Percentiles rank a stretch among this genome's conserved stretches.
Evolutionary conservation across 2,113 vertebrate species (phyloP).

Genomic region (Tragelaphus imberbis): DNA sequence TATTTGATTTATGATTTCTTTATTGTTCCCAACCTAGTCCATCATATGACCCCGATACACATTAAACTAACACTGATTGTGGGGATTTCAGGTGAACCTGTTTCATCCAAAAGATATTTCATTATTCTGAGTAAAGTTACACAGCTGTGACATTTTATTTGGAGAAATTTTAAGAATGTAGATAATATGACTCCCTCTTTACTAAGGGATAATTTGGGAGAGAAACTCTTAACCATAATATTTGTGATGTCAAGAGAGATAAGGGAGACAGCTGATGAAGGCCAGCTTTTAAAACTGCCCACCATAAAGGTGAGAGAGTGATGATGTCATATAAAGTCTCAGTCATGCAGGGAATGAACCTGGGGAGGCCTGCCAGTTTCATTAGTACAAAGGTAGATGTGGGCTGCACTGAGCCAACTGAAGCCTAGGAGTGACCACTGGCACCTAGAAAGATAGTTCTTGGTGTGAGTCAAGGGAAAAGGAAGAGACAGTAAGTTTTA

Average conservation of each 20-base stretch:
- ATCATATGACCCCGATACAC: not conserved
- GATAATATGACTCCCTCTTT: not conserved
- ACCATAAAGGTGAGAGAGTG: not conserved
- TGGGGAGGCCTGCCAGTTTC: not conserved
- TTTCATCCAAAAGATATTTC: not conserved
- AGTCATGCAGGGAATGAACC: not conserved
- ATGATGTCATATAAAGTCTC: not conserved
- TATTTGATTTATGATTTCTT: not conserved
- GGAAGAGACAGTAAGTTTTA: not conserved
- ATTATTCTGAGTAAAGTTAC: not conserved
- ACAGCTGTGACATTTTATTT: not conserved
- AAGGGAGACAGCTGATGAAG: not conserved
- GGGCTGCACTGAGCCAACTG: not conserved
- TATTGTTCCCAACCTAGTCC: not conserved
- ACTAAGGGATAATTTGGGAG: not conserved
- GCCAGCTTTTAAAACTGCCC: not conserved
- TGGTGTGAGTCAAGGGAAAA: not conserved
- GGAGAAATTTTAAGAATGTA: not conserved
- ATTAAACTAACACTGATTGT: not conserved
- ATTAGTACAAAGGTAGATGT: not conserved
- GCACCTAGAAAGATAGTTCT: not conserved
- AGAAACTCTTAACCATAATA: not conserved
- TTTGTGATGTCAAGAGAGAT: not conserved
- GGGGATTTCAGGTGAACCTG: not conserved
- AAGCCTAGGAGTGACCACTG: not conserved